phyloP scores from a whole-genome alignment of 2,888 invertebrate genomes.

The Spicauda simplicius region DNA sequence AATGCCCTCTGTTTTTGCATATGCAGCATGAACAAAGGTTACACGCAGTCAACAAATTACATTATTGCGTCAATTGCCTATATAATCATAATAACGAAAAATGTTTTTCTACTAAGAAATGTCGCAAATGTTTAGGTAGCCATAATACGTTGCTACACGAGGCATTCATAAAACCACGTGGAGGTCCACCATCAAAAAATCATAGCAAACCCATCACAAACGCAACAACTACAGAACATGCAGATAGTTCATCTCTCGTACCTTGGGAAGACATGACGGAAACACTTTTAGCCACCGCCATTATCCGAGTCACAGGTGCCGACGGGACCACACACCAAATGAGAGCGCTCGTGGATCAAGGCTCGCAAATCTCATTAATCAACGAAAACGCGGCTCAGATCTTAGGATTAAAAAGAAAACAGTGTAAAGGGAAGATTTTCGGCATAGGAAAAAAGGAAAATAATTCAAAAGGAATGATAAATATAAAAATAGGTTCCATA shows the following conservation, averaged over 20 bases:
- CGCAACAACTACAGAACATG: too few species aligned
- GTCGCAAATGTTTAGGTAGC: constrained; percentile 31
- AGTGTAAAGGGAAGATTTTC: constrained; percentile 29
- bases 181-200: too few species aligned
- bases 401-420: constrained; percentile 15
- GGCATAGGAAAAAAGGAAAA: constrained; percentile 37
- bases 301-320: constrained; percentile 28
- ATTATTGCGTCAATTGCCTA: constrained; percentile 31
- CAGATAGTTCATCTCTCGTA: constrained; percentile 2
- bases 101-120: constrained; percentile 30
- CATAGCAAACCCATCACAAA: too few species aligned
- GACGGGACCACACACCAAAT: constrained; percentile 32
- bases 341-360: constrained; percentile 37
- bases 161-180: constrained; percentile 6
- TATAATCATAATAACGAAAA: constrained; percentile 20
- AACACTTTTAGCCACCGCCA: constrained; percentile 37
- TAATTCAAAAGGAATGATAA: constrained; percentile 37
- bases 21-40: constrained; percentile 17
- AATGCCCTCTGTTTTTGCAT: constrained; percentile 2
- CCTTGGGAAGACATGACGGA: constrained; percentile 16
- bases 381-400: constrained; percentile 39
- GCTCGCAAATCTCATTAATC: too few species aligned
- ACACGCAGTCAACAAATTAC: constrained; percentile 12
- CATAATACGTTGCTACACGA: constrained; percentile 34
- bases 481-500: constrained; percentile 36